A percentile compares a stretch with the other conserved stretches of the same genome.
These are phyloP conservation scores for Choloepus hoffmanni DNA, from an alignment of 2,113 vertebrate species.

Conservation along the genomic window DNA sequence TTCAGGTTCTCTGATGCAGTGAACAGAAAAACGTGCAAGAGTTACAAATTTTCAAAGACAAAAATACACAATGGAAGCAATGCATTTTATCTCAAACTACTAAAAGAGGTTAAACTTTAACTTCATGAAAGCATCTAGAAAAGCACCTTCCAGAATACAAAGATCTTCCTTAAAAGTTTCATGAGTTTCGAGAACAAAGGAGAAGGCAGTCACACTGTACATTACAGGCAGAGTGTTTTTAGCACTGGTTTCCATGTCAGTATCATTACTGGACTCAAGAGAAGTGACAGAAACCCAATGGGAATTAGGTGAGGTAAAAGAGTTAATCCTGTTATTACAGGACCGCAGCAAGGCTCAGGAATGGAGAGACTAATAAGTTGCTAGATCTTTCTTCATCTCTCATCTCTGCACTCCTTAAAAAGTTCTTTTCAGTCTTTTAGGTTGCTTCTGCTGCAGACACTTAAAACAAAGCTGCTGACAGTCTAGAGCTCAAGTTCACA, in stretches of 20 bases:
- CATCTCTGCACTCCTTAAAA: not conserved
- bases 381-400: not conserved
- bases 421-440: not conserved
- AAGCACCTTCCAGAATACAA: not conserved
- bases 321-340: not conserved
- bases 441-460: not conserved
- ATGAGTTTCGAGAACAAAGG: not conserved
- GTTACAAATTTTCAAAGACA: conserved; percentile 4
- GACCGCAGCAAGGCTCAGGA: not conserved
- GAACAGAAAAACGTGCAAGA: not conserved
- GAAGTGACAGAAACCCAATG: not conserved
- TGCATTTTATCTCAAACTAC: not conserved
- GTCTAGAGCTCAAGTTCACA: not conserved
- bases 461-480: not conserved
- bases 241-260: not conserved
- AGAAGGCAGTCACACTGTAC: not conserved
- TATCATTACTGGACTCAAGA: not conserved
- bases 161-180: not conserved
- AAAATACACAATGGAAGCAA: conserved; percentile 27
- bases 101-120: not conserved
- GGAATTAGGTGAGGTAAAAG: not conserved
- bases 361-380: not conserved
- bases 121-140: conserved; percentile 13
- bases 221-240: not conserved
- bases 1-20: conserved; percentile 49